Evolutionary conservation across 2,113 vertebrate species (phyloP).

Genomic region (Silurus meridionalis): DNA sequence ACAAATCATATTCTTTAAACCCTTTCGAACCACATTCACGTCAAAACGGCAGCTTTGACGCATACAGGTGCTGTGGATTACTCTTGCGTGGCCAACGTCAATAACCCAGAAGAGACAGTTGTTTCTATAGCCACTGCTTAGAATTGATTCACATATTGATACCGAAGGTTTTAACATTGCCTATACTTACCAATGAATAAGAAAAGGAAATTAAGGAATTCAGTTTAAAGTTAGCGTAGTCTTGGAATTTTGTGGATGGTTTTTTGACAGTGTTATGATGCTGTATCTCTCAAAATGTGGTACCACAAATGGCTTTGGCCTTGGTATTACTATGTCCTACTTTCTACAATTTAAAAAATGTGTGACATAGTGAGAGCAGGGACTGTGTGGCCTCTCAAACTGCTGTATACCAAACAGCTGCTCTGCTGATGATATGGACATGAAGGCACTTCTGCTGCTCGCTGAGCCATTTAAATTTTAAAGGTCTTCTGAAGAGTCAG

Average conservation of each 20-base stretch:
- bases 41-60: constrained; percentile 50
- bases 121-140: constrained; percentile 44
- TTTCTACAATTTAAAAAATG: constrained; percentile 45
- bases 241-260: not conserved
- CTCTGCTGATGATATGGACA: constrained; percentile 61
- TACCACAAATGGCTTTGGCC: constrained; percentile 27
- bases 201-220: constrained; percentile 32
- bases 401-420: constrained; percentile 64
- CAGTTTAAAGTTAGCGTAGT: constrained; percentile 17
- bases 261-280: constrained; percentile 2
- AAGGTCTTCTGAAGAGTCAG: constrained; percentile 65
- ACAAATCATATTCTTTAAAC: constrained; percentile 38
- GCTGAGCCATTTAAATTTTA: constrained; percentile 79
- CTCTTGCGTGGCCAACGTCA: constrained; percentile 44
- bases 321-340: constrained; percentile 21
- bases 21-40: constrained; percentile 49
- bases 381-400: constrained; percentile 28
- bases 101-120: constrained; percentile 47
- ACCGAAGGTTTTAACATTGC: constrained; percentile 19
- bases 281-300: not conserved
- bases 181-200: constrained; percentile 29
- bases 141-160: constrained; percentile 25
- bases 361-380: constrained; percentile 6
- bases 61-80: constrained; percentile 41
- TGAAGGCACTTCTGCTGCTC: constrained; percentile 8